phyloP scores from a whole-genome alignment of 2,888 invertebrate species.

The Sminthurides aquaticus region DNA sequence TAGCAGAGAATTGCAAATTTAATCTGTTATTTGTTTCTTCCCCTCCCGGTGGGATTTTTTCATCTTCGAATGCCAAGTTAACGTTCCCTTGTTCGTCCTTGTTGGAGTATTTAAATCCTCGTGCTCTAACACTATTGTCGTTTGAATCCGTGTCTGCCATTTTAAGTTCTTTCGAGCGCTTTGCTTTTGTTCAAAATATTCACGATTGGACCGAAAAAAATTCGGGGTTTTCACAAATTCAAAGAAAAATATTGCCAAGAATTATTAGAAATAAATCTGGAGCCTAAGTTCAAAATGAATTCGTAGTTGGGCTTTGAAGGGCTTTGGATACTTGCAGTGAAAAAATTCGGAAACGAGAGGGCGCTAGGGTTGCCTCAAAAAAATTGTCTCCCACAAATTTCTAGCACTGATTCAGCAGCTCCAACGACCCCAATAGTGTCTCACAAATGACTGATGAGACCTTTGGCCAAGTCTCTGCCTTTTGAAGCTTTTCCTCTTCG shows the following conservation, averaged over 20 bases:
- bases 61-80: background rate
- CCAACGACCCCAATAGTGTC: too few relatives aligned
- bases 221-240: too few relatives aligned
- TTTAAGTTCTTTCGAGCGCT: background rate
- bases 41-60: background rate
- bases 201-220: too few relatives aligned
- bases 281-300: too few relatives aligned
- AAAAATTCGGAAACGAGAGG: background rate
- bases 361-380: too few relatives aligned
- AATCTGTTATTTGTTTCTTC: background rate
- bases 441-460: too few relatives aligned
- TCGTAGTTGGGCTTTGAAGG: too few relatives aligned
- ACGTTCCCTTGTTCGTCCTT: background rate
- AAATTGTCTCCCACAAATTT: background rate
- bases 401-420: background rate
- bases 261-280: too few relatives aligned
- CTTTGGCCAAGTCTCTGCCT: too few relatives aligned
- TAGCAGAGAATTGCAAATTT: background rate
- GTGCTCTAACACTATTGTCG: background rate
- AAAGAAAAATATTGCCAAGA: too few relatives aligned
- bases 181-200: background rate
- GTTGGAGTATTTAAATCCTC: background rate
- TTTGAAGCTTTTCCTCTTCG: background rate
- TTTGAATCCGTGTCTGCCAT: background rate
- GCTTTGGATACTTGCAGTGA: too few relatives aligned